Evolutionary conservation across 2,113 vertebrate genomes (phyloP).

Genomic region (Speoplatyrhinus poulsoni): DNA sequence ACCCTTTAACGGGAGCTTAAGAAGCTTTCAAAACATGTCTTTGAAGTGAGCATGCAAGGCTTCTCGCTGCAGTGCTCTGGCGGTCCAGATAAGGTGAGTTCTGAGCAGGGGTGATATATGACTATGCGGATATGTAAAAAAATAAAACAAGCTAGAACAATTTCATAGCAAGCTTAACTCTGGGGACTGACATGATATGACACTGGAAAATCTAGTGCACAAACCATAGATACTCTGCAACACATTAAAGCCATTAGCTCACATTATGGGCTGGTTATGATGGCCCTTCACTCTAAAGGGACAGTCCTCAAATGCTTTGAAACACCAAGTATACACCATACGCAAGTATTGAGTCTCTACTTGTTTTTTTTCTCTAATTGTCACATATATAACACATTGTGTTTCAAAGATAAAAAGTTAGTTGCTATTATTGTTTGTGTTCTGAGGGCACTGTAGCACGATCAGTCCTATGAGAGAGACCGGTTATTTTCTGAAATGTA

Average conservation of each 20-base stretch:
- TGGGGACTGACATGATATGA: constrained; percentile 38
- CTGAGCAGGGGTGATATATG: constrained; percentile 67
- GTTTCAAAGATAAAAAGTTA: too few relatives aligned
- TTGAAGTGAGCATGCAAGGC: constrained; percentile 75
- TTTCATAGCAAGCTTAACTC: constrained; percentile 67
- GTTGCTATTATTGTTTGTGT: too few relatives aligned
- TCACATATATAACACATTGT: too few relatives aligned
- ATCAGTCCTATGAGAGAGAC: too few relatives aligned
- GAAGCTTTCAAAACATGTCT: constrained; percentile 66
- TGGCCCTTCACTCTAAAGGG: background rate
- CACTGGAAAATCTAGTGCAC: constrained; percentile 34
- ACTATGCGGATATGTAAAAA: constrained; percentile 61
- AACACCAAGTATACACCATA: too few relatives aligned
- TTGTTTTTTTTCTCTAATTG: too few relatives aligned
- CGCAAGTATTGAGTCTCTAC: too few relatives aligned
- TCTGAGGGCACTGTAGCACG: too few relatives aligned
- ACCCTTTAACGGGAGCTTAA: constrained; percentile 71
- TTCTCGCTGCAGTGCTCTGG: constrained; percentile 57
- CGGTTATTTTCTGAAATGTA: too few relatives aligned
- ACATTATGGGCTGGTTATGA: background rate
- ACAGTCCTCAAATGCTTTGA: background rate
- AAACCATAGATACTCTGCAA: constrained; percentile 33
- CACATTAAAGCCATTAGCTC: background rate
- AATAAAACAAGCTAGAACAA: constrained; percentile 67
- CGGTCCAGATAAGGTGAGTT: constrained; percentile 74